Base-by-base conservation (phyloP, 1,140 invertebrate species). In the Oncopodura yosiiana region DNA sequence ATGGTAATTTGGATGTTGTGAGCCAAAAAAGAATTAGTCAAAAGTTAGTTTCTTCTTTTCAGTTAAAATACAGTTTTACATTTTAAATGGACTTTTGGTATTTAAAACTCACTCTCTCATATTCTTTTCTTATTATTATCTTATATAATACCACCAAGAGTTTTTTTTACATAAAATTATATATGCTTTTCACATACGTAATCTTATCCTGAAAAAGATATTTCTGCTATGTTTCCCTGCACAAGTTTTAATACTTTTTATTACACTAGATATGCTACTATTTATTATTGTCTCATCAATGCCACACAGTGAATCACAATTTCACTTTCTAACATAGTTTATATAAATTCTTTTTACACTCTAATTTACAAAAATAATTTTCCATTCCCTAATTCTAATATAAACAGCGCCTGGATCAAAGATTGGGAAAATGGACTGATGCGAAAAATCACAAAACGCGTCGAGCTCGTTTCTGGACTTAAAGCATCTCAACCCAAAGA, bases 381-480 rank as follows among this genome's bases (percentile, higher is more conserved):
- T n/a, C n/a, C n/a, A n/a, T n/a, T n/a, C n/a, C n/a, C n/a, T n/a
- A n/a, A n/a, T 24, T 34, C 30, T 23, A n/a, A 16, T 53, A 49
- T 6, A 19, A 19, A 16, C 56, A 68, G 65, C 44, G 66, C 63
- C 0, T 68, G 65, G 65, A 56, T 68, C 12, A 61, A 61, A 48
- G 66, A 67, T 24, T 53, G 45, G 26, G 59, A 61, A 9, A 52
- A 69, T 54, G 39, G 56, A 3, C 29, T 60, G 9, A 49, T 67
- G 36, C 11, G 41, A 2, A 56, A 51, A 50, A 54, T 67, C 23
- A 67, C 65, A 12, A 54, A 49, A 38, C 58, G 65, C 34, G 61
- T 69, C 2, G 53, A 68, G 36, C 19, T 61, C 8, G 65, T 64
- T 12, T 67, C 66, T 16, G 62, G 65, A 11, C 57, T 69, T n/a